A percentile compares a stretch with the other conserved stretches of the same genome.
phyloP scores from a whole-genome alignment of 1,140 invertebrate genomes.

The Ylistrum balloti region DNA sequence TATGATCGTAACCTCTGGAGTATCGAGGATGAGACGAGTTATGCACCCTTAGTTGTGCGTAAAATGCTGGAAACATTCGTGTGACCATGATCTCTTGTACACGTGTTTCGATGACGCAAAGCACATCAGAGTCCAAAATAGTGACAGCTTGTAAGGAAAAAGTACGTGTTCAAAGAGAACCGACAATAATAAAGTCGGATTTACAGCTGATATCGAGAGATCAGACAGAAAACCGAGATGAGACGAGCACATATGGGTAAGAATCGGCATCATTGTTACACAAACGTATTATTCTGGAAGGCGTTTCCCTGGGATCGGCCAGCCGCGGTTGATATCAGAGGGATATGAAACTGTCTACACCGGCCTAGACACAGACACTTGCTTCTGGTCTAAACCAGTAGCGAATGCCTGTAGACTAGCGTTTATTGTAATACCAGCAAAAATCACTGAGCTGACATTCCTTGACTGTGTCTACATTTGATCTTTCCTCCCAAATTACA shows the following conservation, averaged over 20 bases:
- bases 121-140: not conserved
- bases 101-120: constrained; percentile 37
- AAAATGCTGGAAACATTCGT: not conserved
- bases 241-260: constrained; percentile 29
- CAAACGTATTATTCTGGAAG: not conserved
- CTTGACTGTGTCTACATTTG: too few species aligned
- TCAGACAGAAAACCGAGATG: not conserved
- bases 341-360: too few species aligned
- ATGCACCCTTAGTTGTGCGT: not conserved
- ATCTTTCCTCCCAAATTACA: too few species aligned
- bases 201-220: not conserved
- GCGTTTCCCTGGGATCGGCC: too few species aligned
- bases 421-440: too few species aligned
- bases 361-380: too few species aligned
- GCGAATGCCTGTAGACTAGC: too few species aligned
- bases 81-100: constrained; percentile 25
- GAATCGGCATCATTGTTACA: not conserved
- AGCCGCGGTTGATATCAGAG: too few species aligned
- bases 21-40: not conserved
- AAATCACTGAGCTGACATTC: too few species aligned
- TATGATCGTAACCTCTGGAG: too few species aligned
- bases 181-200: not conserved
- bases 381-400: too few species aligned
- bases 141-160: not conserved
- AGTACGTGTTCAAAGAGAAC: not conserved